Base-by-base conservation (phyloP, 2,888 invertebrate species). In the Caenorhabditis sinica region DNA sequence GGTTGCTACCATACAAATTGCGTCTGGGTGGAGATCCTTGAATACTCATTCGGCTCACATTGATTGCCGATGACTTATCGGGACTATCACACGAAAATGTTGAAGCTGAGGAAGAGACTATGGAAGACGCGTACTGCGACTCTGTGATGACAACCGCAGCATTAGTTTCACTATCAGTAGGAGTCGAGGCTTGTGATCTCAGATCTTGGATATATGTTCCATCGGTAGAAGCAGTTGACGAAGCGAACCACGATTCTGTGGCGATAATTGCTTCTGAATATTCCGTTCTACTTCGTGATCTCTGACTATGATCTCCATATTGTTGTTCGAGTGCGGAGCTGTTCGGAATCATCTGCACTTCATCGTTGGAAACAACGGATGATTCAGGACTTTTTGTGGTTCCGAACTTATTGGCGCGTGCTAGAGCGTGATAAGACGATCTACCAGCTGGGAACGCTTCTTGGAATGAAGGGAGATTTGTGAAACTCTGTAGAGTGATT, bases 211-310 rank as follows among this genome's bases (percentile, higher is more conserved):
- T 20, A 51, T 15, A 56, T 13, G 49, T 56, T 13, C 13, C 40
- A 28, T 9, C 36, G 1, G 51, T 30, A 23, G 53, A 65, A 20
- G 58, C 8, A 1, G 8, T 17, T 11, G 30, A 28, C 5, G 56
- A 53, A 6, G 33, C 43, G 17, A 61, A 23, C 30, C 45, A 61
- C 23, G 76, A 76, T 40, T 76, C 76, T 1, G 65, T 68, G 36
- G 43, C 20, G 28, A 76, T 66, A 36, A 53, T 40, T 43, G 25
- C 60, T 1, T 15, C n/a, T 4, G 40, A 1, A 60, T 45, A 30
- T 4, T 28, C 11, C 25, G 17, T 9, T 43, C 6, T n/a, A 0
- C n/a, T 1, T 23, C 51, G 13, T 23, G 28, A 17, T 25, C 15
- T 25, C 3, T n/a, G 4, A 33, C 33, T 69, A 25, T 1, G 28